These are phyloP conservation scores for Cochlearius cochlearius DNA, from an alignment of 2,113 vertebrate species.

Conservation along the genomic window DNA sequence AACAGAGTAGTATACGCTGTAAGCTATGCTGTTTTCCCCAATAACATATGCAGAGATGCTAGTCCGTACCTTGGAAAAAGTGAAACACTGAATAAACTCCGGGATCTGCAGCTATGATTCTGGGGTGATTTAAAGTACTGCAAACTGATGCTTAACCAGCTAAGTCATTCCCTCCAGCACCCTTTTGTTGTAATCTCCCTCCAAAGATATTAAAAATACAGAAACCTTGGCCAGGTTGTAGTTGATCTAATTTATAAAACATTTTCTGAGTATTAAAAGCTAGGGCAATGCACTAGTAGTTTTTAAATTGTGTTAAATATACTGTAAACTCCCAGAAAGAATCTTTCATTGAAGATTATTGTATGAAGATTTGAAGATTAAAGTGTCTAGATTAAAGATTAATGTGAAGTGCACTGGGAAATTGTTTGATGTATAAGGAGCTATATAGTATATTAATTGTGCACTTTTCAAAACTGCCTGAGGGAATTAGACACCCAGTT, in stretches of 20 bases:
- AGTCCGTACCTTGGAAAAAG: constrained; percentile 23
- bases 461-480: constrained; percentile 11
- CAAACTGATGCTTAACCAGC: neutral
- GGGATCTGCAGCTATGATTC: neutral
- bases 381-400: constrained; percentile 64
- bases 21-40: neutral
- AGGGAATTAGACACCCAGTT: constrained; percentile 24
- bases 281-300: constrained; percentile 6
- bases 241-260: constrained; percentile 57
- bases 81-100: neutral
- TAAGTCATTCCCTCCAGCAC: constrained; percentile 34
- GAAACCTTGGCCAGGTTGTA: constrained; percentile 30
- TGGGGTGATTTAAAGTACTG: neutral
- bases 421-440: constrained; percentile 53
- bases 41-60: neutral
- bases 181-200: constrained; percentile 17
- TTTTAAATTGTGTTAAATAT: constrained; percentile 56
- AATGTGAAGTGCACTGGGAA: constrained; percentile 40
- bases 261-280: constrained; percentile 44
- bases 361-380: constrained; percentile 55
- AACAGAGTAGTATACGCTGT: neutral
- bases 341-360: constrained; percentile 40
- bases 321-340: constrained; percentile 45
- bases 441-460: constrained; percentile 36
- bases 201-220: constrained; percentile 51